Percentiles rank a stretch among this genome's conserved stretches.
Evolutionary conservation across 2,113 vertebrate species (phyloP).

Genomic region (Setophaga coronata): DNA sequence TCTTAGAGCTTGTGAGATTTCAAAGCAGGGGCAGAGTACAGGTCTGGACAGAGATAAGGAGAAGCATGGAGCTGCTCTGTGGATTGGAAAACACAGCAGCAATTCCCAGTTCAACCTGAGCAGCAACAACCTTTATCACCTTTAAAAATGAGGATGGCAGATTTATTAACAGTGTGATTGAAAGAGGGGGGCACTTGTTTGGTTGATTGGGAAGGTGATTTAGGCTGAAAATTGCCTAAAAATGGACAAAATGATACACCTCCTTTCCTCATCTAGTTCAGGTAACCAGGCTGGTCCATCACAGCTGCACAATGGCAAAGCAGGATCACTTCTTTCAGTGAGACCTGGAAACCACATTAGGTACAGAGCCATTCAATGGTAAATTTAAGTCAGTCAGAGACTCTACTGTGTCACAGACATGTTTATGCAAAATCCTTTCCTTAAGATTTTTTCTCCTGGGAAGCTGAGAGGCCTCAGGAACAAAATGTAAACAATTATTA

Average conservation of each 20-base stretch:
- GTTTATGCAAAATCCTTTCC: no score
- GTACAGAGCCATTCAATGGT: neutral
- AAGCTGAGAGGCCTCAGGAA: no score
- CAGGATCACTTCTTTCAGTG: neutral
- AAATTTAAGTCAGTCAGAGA: neutral
- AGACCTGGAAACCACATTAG: neutral
- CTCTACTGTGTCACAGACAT: no score
- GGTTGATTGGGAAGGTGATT: neutral
- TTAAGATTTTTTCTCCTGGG: no score
- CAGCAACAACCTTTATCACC: neutral
- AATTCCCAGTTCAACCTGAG: neutral
- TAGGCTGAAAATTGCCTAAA: neutral
- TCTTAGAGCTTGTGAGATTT: neutral
- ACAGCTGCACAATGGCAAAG: neutral
- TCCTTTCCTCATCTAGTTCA: neutral
- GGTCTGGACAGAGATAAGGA: neutral
- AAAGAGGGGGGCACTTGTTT: neutral
- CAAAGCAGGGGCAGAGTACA: neutral
- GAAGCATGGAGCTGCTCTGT: rapidly evolving
- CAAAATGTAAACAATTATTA: no score
- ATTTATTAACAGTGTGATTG: neutral
- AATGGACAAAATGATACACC: rapidly evolving
- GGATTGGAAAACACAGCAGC: neutral
- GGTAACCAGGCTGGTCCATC: neutral
- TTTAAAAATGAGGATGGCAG: neutral